Evolutionary conservation across 2,888 invertebrate genomes (phyloP).

Genomic region (Lithophane semibrunnea): DNA sequence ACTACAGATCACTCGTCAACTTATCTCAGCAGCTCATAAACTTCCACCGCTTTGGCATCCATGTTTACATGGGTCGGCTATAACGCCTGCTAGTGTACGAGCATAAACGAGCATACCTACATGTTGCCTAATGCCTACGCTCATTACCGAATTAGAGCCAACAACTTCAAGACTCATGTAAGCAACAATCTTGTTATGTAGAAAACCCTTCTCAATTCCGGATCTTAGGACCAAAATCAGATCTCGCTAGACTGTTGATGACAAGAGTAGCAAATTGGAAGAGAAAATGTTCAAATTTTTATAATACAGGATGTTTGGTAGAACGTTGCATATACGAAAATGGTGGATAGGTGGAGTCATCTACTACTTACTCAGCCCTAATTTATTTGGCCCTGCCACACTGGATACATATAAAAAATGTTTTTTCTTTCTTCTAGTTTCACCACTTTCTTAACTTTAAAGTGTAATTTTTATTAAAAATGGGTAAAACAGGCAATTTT

Average conservation of each 20-base stretch:
- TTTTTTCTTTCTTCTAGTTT: too few species aligned
- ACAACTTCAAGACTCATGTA: conserved; percentile 5
- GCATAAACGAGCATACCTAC: conserved; percentile 11
- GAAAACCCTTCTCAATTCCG: background rate
- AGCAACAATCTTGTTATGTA: background rate
- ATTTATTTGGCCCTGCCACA: too few species aligned
- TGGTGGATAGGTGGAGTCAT: too few species aligned
- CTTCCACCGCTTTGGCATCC: conserved; percentile 18
- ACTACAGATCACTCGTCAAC: conserved; percentile 38
- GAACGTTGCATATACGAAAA: too few species aligned
- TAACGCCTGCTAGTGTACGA: conserved; percentile 21
- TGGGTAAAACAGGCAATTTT: too few species aligned
- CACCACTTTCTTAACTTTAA: too few species aligned
- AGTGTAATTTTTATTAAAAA: too few species aligned
- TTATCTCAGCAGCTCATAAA: conserved; percentile 45
- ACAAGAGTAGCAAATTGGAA: background rate
- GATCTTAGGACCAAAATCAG: background rate
- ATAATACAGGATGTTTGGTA: too few species aligned
- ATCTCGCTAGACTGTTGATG: background rate
- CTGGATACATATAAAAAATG: too few species aligned
- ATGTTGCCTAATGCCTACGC: conserved; percentile 12
- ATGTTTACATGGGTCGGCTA: conserved; percentile 36
- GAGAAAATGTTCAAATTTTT: background rate
- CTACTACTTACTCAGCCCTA: too few species aligned
- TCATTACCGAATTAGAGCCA: conserved; percentile 17